A percentile compares a stretch with the other conserved stretches of the same genome.
Evolutionary conservation across 2,797 vertebrate genomes (phyloP).

Genomic region (Microtus agrestis): DNA sequence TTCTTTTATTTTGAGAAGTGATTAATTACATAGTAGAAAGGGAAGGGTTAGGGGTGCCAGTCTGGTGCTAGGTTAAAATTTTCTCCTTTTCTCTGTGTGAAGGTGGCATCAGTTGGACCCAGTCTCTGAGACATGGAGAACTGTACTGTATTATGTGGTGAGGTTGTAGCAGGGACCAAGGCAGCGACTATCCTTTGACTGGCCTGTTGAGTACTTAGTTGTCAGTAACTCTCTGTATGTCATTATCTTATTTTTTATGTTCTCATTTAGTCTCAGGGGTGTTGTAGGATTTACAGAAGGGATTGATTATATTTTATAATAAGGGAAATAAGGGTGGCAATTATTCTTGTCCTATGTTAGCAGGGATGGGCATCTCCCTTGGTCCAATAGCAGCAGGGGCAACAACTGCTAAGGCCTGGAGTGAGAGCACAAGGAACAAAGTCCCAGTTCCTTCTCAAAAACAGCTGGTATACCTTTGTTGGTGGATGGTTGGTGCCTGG

Average conservation of each 20-base stretch:
- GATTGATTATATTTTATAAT: background rate
- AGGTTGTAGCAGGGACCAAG: background rate
- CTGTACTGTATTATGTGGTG: background rate
- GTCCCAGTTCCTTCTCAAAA: background rate
- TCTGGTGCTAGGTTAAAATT: background rate
- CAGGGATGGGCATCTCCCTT: background rate
- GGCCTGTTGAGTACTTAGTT: background rate
- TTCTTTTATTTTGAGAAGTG: background rate
- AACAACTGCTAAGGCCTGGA: background rate
- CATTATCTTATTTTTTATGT: background rate
- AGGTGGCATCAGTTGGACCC: background rate
- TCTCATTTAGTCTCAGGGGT: background rate
- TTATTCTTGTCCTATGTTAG: background rate
- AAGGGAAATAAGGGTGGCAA: background rate
- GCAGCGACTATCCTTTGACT: background rate
- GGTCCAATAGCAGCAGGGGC: background rate
- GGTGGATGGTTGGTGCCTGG: background rate
- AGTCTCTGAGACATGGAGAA: background rate
- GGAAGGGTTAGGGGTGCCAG: background rate
- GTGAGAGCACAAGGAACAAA: background rate
- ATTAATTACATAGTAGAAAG: conserved; percentile 7
- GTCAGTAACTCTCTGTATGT: background rate
- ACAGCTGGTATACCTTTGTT: background rate
- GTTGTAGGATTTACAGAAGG: background rate
- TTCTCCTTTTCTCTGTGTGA: background rate